Evolutionary conservation across 23 tunicate species (phyloP), one percentile per base, ranked within the genome.

Genomic region (Trididemnum nubilum): DNA sequence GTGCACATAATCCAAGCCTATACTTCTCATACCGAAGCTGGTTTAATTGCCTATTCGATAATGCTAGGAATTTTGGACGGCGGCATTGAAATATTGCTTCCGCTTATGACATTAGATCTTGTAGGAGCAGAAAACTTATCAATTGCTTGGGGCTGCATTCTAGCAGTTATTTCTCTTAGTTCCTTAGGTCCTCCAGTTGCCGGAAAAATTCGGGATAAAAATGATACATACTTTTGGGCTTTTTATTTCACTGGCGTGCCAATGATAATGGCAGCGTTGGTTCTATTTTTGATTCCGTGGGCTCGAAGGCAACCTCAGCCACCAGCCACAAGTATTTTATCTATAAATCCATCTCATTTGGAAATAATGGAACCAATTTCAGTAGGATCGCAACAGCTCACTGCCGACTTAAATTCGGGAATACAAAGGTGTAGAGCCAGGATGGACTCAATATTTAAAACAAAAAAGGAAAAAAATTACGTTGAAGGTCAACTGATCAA

Each of bases 81-180:
- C 0, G 98, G 98, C 2, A 79, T 93, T 18, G 98, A 93, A 67
- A 93, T 93, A 61, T 58, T 93, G 35, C 81, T 93, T 2, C 93
- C 98, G 18, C 82, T 93, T 32, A 93, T 93, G 98, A 93, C 98
- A 19, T 64, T 93, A 58, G 98, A 93, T 67, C 77, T 93, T 2
- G 98, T 93, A n/a, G 98, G 98, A 0, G 87, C 83, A 21, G 98
- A 93, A 78, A 65, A 88, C 27, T 66, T 93, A 60, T 73, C 98
- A 18, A 74, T 93, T 7, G 98, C 98, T 7, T 93, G 98, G 98
- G 98, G 98, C 2, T 88, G 89, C 36, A 91, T 93, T 18, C 76
- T 93, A 28, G 92, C 87, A 3, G 98, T 93, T 3, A 87, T 93
- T 50, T 93, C 98, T 0, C 40, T 84, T 33, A 93, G 98, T 39